Base-by-base conservation (phyloP, 2,113 vertebrate species). In the Cheirogaleus medius region DNA sequence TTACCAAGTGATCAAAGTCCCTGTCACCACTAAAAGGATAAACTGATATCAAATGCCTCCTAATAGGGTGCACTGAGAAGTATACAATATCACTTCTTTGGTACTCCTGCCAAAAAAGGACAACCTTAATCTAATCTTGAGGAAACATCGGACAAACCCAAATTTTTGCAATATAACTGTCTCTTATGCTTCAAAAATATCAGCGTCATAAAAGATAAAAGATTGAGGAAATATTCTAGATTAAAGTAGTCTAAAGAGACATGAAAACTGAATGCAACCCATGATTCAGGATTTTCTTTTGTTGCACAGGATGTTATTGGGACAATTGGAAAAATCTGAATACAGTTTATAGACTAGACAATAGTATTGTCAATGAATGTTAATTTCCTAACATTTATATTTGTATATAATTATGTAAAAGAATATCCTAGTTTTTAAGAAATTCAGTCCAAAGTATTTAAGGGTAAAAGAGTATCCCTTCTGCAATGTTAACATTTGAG, bases 361-460 rank as follows among this genome's bases (percentile, higher is more conserved):
- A 23, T 73, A 49, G 25, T 56, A 42, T 77, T 90, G 68, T 86
- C 49, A 78, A 1, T 83, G 63, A 96, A 69, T 74, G 34, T 27
- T 78, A 76, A 60, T 73, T 92, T 64, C 32, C n/a, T 84, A 63
- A 74, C 87, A 89, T 95, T 90, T 20, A 82, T 77, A 37, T 71
- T 95, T 95, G 7, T 73, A 21, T 49, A 58, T 86, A 80, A 47
- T 93, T 90, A 56, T 29, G 32, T 87, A n/a, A 73, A 20, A 82
- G 76, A 86, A 73, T 85, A 4, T 44, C 25, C 71, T 96, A 32
- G 20, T 76, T 96, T 96, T 82, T 58, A 58, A 82, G 84, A 95
- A 78, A 83, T 89, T 68, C 2, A 74, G 3, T 29, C 49, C 58
- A 66, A 87, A 37, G 6, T 87, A 34, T 76, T 88, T 88, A 42